A percentile compares a stretch with the other conserved stretches of the same genome.
phyloP scores from a whole-genome alignment of 2,888 invertebrate genomes.

The Callyntrura guangdongensis region DNA sequence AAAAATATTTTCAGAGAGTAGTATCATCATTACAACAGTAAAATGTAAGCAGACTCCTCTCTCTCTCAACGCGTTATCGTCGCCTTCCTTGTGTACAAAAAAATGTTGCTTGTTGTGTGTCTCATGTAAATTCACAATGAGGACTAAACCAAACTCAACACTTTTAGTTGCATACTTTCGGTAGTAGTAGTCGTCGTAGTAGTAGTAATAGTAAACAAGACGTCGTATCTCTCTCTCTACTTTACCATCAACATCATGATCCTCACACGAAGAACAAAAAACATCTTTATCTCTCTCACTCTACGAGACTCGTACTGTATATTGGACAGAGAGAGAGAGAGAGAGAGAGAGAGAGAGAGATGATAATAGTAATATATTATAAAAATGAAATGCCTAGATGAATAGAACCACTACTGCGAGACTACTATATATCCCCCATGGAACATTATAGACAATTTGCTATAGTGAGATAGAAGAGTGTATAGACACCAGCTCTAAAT shows the following conservation, averaged over 20 bases:
- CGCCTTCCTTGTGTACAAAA: slow-evolving; percentile 20
- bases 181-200: neutral
- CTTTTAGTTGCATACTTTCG: slow-evolving; percentile 2
- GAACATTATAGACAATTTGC: neutral
- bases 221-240: neutral
- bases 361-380: slow-evolving; percentile 32
- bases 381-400: neutral
- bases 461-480: neutral
- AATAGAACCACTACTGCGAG: neutral
- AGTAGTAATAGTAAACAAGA: neutral
- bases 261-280: slow-evolving; percentile 17
- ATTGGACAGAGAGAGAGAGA: neutral
- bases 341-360: neutral
- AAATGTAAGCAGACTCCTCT: slow-evolving; percentile 19
- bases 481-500: neutral
- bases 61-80: neutral
- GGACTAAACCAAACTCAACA: slow-evolving; percentile 47
- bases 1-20: too few relatives aligned
- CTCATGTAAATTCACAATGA: slow-evolving; percentile 70
- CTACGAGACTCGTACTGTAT: slow-evolving; percentile 9
- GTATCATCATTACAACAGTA: too few relatives aligned
- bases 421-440: too few relatives aligned
- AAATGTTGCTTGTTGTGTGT: neutral
- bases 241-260: slow-evolving; percentile 17
- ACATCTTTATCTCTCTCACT: slow-evolving; percentile 47